phyloP scores from a whole-genome alignment of 2,888 invertebrate species.

The Empis livida region DNA sequence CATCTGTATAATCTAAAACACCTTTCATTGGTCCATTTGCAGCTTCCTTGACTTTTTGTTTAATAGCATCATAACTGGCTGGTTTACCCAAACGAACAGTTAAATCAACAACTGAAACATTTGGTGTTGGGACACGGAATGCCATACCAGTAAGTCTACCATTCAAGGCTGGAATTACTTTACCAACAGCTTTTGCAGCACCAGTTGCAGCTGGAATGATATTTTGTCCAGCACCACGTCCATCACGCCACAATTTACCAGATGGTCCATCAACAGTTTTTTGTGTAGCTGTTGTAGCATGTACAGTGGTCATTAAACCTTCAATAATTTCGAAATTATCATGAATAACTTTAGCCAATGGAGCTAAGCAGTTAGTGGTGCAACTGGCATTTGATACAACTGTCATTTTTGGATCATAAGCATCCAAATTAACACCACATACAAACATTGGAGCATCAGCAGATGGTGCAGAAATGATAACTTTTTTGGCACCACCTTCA shows the following conservation, averaged over 20 bases:
- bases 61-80: slow-evolving; percentile 80
- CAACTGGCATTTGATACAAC: slow-evolving; percentile 95
- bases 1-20: slow-evolving; percentile 89
- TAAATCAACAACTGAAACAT: slow-evolving; percentile 97
- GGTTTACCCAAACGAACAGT: slow-evolving; percentile 80
- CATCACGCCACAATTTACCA: slow-evolving; percentile 90
- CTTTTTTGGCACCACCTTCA: slow-evolving; percentile 85
- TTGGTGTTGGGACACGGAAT: slow-evolving; percentile 94
- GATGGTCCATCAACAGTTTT: slow-evolving; percentile 98
- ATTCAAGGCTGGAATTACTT: slow-evolving; percentile 93
- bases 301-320: slow-evolving; percentile 93
- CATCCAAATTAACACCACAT: slow-evolving; percentile 88
- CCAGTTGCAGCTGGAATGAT: slow-evolving; percentile 99
- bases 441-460: slow-evolving; percentile 99
- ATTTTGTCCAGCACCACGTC: slow-evolving; percentile 95
- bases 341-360: slow-evolving; percentile 89
- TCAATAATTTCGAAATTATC: slow-evolving; percentile 95
- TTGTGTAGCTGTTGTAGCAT: slow-evolving; percentile 96
- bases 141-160: slow-evolving; percentile 99
- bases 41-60: slow-evolving; percentile 78
- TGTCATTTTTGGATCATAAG: slow-evolving; percentile 73
- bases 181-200: slow-evolving; percentile 98
- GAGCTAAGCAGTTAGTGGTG: slow-evolving; percentile 98
- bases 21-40: slow-evolving; percentile 80
- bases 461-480: slow-evolving; percentile 96